Evolutionary conservation across 1,140 invertebrate species (phyloP), one percentile per base, ranked within the genome.

Genomic region (Apocrypta bakeri): DNA sequence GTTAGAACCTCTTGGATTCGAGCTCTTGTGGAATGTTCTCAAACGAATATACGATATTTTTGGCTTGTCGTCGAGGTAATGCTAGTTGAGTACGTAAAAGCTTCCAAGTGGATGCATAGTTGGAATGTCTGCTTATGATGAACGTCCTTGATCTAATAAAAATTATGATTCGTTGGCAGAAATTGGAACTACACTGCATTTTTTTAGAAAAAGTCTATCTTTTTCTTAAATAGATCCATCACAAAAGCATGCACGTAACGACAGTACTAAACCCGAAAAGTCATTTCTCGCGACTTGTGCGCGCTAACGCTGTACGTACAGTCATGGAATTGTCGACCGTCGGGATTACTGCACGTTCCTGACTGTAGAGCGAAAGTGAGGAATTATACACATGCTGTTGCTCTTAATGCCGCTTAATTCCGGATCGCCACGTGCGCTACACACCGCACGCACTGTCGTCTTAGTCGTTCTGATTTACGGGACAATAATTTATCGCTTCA

Each of bases 381-480:
- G 63, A 66, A 66, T 66, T 66, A 66, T 29, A 56, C 63, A 71
- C 29, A 71, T 71, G 27, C 21, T 33, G 68, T 7, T 29, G 68
- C 31, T 14, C 31, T 71, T 71, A 71, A 33, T 71, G 68, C 68
- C 68, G 68, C 31, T 71, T 71, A 71, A 71, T 71, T 71, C 31
- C 31, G 68, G 27, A 31, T 71, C 31, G 68, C 64, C 64, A 66
- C 64, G 64, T 66, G 64, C 25, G n/a, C 64, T 9, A 29, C 27
- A 66, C 64, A 27, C 64, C 48, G n/a, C 48, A 11, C 68, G 29
- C 25, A 33, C 27, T 33, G 29, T 33, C 68, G 68, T 71, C 68
- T 71, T 71, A 71, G 68, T 71, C 68, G 68, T 21, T 71, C 64
- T 71, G 68, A 71, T 71, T 71, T 71, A 71, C 68, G 68, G 68